phyloP scores from a whole-genome alignment of 2,888 invertebrate species.

The Apantesis nais region DNA sequence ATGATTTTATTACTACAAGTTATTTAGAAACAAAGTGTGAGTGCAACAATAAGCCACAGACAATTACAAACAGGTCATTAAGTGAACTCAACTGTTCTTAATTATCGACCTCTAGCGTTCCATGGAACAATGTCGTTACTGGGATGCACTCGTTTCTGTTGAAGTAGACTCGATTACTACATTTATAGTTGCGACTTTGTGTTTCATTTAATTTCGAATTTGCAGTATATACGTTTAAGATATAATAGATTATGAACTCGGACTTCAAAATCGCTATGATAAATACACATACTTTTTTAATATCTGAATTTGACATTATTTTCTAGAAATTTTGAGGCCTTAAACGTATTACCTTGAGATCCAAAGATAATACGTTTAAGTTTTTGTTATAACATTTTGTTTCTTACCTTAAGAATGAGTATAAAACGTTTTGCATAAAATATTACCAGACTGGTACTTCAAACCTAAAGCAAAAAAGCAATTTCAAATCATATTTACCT shows the following conservation, averaged over 20 bases:
- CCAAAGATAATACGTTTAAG: no score
- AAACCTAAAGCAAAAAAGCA: no score
- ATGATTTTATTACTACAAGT: not conserved
- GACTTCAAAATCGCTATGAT: not conserved
- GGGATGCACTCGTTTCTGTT: slow-evolving; percentile 1
- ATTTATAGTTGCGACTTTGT: not conserved
- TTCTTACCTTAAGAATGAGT: no score
- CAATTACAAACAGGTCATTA: slow-evolving; percentile 54
- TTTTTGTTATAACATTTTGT: no score
- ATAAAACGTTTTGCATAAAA: no score
- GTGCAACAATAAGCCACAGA: slow-evolving; percentile 42
- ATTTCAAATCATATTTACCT: no score
- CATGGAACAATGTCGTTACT: slow-evolving; percentile 5
- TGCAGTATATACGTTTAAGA: not conserved
- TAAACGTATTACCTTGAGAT: no score
- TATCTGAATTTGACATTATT: no score
- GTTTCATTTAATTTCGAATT: not conserved
- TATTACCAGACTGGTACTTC: no score
- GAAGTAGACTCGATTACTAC: not conserved
- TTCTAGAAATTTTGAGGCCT: no score
- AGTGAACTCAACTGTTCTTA: slow-evolving; percentile 43
- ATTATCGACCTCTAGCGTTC: slow-evolving; percentile 19
- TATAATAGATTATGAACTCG: not conserved
- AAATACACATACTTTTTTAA: no score
- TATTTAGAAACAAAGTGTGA: slow-evolving; percentile 27